Base-by-base conservation (phyloP, 1,140 invertebrate species). In the Nixonia krombeini region DNA sequence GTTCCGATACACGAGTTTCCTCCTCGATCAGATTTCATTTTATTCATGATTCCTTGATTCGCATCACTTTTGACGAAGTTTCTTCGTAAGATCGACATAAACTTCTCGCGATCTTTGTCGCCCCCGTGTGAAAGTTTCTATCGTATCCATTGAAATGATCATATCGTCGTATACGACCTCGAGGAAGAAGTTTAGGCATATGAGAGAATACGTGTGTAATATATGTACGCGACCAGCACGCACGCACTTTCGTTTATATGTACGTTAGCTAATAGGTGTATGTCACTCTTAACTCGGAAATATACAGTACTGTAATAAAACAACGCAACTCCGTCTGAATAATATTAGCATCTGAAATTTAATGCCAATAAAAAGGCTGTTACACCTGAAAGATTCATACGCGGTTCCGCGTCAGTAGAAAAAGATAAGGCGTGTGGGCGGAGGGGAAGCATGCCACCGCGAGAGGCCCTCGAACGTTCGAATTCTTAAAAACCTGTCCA, bases 401-500 rank as follows among this genome's bases (percentile, higher is more conserved):
- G 40, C 47, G 12, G 25, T 23, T 33, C 26, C 41, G 26, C 41
- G 42, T 35, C 23, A 50, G 33, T 12, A 33, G 10, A 12, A 35
- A 37, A 15, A 47, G 55, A 64, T 45, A 57, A 63, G 37, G 45
- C 25, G 51, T 35, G 70, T 63, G 53, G 56, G 62, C 44, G 51
- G 13, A 1, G 41, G 10, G 31, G 31, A 44, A 23, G 37, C 41
- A 25, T 23, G 7, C n/a, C n/a, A 10, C 13, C 44, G 29, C 8
- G 42, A 37, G 38, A 25, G 23, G 17, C 41, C 17, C 47, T 38
- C 17, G 42, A 35, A 16, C 52, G 44, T 21, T 65, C 53, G 46
- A 66, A 69, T 66, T 69, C 57, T 62, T 52, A 28, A 65, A 66
- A 66, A 66, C 63, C 58, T 61, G 53, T 71, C 56, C 53, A 49